A percentile compares a stretch with the other conserved stretches of the same genome.
Evolutionary conservation across 2,888 invertebrate genomes (phyloP).

Genomic region (Phoenoteleia sp.): DNA sequence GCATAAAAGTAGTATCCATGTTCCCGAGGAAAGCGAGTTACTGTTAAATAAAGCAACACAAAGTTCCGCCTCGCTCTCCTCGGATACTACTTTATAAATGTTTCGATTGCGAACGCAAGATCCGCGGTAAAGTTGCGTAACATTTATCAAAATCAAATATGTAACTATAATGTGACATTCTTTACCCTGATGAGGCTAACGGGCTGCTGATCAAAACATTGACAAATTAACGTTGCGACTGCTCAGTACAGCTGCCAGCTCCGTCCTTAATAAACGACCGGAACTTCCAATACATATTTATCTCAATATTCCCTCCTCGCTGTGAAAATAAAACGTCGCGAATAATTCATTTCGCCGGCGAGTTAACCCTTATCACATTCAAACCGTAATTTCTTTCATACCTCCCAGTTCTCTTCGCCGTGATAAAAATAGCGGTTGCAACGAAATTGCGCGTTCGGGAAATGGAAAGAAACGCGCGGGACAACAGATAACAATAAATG

Average conservation of each 20-base stretch:
- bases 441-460: constrained; percentile 34
- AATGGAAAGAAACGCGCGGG: constrained; percentile 18
- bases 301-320: constrained; percentile 12
- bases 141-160: constrained; percentile 37
- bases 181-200: constrained; percentile 1
- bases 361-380: constrained; percentile 41
- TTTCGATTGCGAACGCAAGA: constrained; percentile 11
- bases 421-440: constrained; percentile 43
- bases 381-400: constrained; percentile 10
- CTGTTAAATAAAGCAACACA: neutral
- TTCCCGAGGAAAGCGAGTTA: too few relatives aligned
- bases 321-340: constrained; percentile 5
- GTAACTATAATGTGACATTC: constrained; percentile 10
- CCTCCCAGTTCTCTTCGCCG: neutral
- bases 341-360: constrained; percentile 26
- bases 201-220: constrained; percentile 10
- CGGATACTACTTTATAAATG: constrained; percentile 5
- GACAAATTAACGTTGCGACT: constrained; percentile 27
- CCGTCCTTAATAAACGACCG: neutral
- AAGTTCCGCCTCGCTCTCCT: neutral
- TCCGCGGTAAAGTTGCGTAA: neutral
- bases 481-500: constrained; percentile 43
- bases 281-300: constrained; percentile 29
- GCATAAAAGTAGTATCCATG: too few relatives aligned
- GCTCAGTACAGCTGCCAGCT: neutral